These are phyloP conservation scores for Enteromius unitaeniatus DNA, from an alignment of 2,797 vertebrate species.

Conservation along the genomic window DNA sequence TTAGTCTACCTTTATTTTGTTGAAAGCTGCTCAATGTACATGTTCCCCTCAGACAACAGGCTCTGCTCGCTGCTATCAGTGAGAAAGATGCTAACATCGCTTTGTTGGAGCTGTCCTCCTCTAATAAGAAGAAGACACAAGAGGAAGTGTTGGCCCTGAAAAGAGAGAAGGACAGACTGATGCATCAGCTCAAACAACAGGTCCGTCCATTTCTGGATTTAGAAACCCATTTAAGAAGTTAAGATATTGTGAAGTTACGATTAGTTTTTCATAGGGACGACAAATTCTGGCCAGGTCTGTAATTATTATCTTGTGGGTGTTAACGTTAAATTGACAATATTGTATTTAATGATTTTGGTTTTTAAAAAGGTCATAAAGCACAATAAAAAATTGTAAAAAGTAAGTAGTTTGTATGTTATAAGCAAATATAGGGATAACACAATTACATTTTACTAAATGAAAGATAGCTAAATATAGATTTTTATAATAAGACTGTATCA, in stretches of 20 bases:
- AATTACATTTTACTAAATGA: background rate
- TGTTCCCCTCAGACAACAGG: conserved; percentile 89
- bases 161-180: conserved; percentile 95
- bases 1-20: background rate
- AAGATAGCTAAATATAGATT: background rate
- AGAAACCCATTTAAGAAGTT: background rate
- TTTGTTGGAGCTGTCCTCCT: conserved; percentile 95
- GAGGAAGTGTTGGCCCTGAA: conserved; percentile 96
- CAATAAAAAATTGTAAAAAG: background rate
- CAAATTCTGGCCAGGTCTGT: background rate
- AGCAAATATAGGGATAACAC: background rate
- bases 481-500: background rate
- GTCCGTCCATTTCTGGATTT: conserved; percentile 71
- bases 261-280: background rate
- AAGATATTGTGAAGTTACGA: background rate
- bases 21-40: background rate
- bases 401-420: background rate
- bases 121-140: conserved; percentile 99
- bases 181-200: conserved; percentile 98
- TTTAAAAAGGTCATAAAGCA: background rate
- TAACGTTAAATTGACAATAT: background rate
- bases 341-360: background rate
- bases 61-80: conserved; percentile 95
- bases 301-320: background rate
- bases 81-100: conserved; percentile 99